Conservation (phyloP, 1,140 invertebrate genomes). For the Archivesica marissinica region DNA sequence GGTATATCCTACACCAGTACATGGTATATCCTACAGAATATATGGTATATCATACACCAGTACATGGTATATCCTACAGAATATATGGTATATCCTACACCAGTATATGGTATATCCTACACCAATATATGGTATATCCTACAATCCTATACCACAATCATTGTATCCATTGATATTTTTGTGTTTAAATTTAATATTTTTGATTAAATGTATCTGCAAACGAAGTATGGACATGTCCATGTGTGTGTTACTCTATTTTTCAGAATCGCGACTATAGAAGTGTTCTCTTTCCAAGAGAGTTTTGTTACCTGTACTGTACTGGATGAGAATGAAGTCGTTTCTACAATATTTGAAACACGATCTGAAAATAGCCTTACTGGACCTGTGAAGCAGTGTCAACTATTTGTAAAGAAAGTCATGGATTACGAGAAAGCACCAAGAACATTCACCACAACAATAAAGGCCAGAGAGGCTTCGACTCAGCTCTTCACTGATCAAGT, state of each 20-base stretch:
- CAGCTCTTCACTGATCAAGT: neutral
- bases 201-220: too few relatives aligned
- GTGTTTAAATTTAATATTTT: too few relatives aligned
- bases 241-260: neutral
- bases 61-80: too few relatives aligned
- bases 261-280: slow-evolving; percentile 19
- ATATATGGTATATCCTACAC: too few relatives aligned
- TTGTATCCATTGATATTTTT: too few relatives aligned
- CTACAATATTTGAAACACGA: slow-evolving; percentile 10
- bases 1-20: too few relatives aligned
- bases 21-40: too few relatives aligned
- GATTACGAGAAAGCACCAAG: slow-evolving; percentile 46
- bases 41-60: too few relatives aligned
- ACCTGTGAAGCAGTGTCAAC: neutral
- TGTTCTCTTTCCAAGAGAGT: slow-evolving; percentile 39
- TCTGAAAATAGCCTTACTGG: neutral
- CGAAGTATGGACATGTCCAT: neutral
- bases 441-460: slow-evolving; percentile 7
- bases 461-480: neutral
- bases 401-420: slow-evolving; percentile 25
- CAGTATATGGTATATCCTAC: too few relatives aligned
- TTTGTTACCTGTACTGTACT: slow-evolving; percentile 2
- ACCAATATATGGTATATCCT: too few relatives aligned
- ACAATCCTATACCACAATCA: too few relatives aligned
- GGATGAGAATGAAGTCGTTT: neutral